Evolutionary conservation across 1,140 invertebrate species (phyloP), one percentile per base, ranked within the genome.

Genomic region (Eurosta solidaginis): DNA sequence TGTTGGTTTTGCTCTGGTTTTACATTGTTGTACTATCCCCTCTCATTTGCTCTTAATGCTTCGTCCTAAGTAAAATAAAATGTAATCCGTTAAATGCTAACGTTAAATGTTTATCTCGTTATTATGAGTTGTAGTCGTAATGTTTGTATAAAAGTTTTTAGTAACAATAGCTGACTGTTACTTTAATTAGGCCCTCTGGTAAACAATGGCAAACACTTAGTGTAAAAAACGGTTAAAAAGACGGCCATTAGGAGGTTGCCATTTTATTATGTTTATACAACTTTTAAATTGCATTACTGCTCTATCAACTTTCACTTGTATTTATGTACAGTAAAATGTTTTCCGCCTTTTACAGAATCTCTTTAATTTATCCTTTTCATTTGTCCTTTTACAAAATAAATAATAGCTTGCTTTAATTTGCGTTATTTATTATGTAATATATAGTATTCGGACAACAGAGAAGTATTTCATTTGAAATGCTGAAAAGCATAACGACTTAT

Each of bases 31-130:
- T 59, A 29, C 9, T 14, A 14, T 68, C 33, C 40, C 27, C 33
- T 40, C 10, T 12, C 27, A 17, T 17, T 12, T 40, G 17, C n/a
- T 33, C 33, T 68, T n/a, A n/a, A n/a, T n/a, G n/a, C 29, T 68
- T 40, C 40, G n/a, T 17, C n/a, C 59, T n/a, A 7, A 68, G 59
- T 40, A 27, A 40, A 40, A 2, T 68, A 17, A 68, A 68, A 40
- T 68, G 7, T 68, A 40, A 36, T 68, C 40, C 59, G 14, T 68
- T 68, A 68, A 68, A 68, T 68, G 59, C 3, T 22, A 17, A 40
- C 59, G 12, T 68, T 68, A 68, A 68, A 68, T 68, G 59, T 68
- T 68, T 68, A 68, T 33, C 33, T 68, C 59, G n/a, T 2, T 68
- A 33, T 40, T 68, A 40, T 27, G 59, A 68, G 59, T 68, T 68